Evolutionary conservation across 2,888 invertebrate species (phyloP).

Genomic region (Lypha dubia): DNA sequence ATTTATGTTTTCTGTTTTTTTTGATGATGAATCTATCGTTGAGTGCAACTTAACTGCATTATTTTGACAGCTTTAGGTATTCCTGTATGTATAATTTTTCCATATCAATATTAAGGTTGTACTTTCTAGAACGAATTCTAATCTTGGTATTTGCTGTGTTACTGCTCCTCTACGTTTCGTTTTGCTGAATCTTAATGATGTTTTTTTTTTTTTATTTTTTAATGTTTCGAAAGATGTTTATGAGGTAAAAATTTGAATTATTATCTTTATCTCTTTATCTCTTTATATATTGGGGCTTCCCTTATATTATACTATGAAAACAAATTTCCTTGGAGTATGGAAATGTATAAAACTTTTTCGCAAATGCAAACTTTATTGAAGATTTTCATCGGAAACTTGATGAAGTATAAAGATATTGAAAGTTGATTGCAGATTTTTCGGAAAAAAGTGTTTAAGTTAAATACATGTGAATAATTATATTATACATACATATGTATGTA

Average conservation of each 20-base stretch:
- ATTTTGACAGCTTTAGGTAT: not conserved
- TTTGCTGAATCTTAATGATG: too few species aligned
- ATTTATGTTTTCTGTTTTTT: too few species aligned
- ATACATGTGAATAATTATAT: not conserved
- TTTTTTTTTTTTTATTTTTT: not conserved
- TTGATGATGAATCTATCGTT: conserved; percentile 16
- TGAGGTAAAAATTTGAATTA: too few species aligned
- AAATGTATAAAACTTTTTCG: not conserved
- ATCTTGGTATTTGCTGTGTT: too few species aligned
- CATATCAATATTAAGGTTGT: not conserved
- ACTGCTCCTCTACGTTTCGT: too few species aligned
- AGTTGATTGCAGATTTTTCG: not conserved
- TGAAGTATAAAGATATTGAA: conserved; percentile 20
- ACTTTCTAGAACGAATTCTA: not conserved
- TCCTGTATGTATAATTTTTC: not conserved
- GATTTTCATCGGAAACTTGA: not conserved
- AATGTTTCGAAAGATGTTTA: too few species aligned
- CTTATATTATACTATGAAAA: not conserved
- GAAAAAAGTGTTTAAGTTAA: not conserved
- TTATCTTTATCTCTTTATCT: too few species aligned
- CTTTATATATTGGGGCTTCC: not conserved
- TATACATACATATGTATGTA: too few species aligned
- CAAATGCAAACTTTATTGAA: not conserved
- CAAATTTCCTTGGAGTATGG: not conserved
- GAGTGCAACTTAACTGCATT: conserved; percentile 20